phyloP scores from a whole-genome alignment of 2,797 vertebrate species.

The Danio choprae region DNA sequence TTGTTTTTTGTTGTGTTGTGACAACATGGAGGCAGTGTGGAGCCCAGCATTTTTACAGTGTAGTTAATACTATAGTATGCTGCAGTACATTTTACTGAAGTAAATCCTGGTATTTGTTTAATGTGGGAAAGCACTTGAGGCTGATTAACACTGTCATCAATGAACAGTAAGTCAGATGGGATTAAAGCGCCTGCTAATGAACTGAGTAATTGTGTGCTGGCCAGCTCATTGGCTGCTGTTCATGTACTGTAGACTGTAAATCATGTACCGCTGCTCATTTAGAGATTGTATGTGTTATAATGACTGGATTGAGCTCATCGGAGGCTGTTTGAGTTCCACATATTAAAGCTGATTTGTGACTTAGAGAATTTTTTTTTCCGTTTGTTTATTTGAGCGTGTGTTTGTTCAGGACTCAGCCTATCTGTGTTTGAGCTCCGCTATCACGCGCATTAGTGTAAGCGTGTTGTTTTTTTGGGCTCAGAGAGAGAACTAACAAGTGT shows the following conservation, averaged over 20 bases:
- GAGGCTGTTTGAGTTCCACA: conserved; percentile 49
- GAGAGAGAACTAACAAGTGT: conserved; percentile 65
- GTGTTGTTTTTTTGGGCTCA: conserved; percentile 2
- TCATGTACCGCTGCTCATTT: conserved; percentile 25
- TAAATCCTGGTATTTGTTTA: too few relatives aligned
- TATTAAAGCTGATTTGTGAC: conserved; percentile 50
- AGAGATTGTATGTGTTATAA: conserved; percentile 30
- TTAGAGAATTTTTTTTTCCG: conserved; percentile 28
- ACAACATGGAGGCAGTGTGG: too few relatives aligned
- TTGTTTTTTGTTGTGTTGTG: not conserved
- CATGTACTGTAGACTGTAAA: conserved; percentile 20
- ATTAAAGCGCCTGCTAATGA: conserved; percentile 11
- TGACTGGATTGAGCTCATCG: conserved; percentile 4
- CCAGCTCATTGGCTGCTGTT: conserved; percentile 15
- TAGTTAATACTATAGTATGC: too few relatives aligned
- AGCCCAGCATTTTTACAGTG: too few relatives aligned
- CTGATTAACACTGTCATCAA: not conserved
- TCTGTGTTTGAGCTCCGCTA: conserved; percentile 41
- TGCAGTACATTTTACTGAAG: too few relatives aligned
- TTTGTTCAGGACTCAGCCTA: conserved; percentile 5
- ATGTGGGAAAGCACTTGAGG: not conserved
- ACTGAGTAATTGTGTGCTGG: conserved; percentile 23
- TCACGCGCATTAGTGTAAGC: conserved; percentile 4
- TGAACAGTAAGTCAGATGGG: conserved; percentile 7
- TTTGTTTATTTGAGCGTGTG: conserved; percentile 25